Evolutionary conservation across 1,140 invertebrate species (phyloP).

Genomic region (Halictus rubicundus): DNA sequence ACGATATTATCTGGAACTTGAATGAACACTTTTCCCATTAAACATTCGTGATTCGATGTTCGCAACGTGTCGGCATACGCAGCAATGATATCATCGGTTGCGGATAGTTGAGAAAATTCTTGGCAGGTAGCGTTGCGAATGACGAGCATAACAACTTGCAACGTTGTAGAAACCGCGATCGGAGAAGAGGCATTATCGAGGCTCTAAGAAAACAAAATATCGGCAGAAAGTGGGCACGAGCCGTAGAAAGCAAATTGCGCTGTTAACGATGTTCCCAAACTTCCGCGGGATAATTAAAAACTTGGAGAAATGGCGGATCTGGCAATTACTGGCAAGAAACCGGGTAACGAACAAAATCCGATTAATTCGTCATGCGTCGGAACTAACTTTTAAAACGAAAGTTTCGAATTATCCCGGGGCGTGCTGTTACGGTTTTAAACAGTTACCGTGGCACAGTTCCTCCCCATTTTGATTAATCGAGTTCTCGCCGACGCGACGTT

Average conservation of each 20-base stretch:
- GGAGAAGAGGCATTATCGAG: too few relatives aligned
- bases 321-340: slow-evolving; percentile 47
- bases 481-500: slow-evolving; percentile 4
- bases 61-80: too few relatives aligned
- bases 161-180: too few relatives aligned
- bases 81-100: too few relatives aligned
- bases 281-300: slow-evolving; percentile 49
- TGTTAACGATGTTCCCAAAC: slow-evolving; percentile 11
- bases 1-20: too few relatives aligned
- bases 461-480: slow-evolving; percentile 42
- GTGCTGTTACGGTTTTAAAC: slow-evolving; percentile 36
- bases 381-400: slow-evolving; percentile 55
- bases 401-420: slow-evolving; percentile 54
- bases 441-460: not conserved
- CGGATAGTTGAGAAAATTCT: too few relatives aligned
- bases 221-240: too few relatives aligned
- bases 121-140: too few relatives aligned
- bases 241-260: not conserved
- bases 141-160: too few relatives aligned
- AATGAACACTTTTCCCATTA: too few relatives aligned
- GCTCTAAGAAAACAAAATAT: too few relatives aligned
- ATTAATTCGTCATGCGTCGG: slow-evolving; percentile 60
- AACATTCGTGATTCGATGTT: too few relatives aligned
- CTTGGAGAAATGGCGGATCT: slow-evolving; percentile 31
- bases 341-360: slow-evolving; percentile 58